These are phyloP conservation scores for Anguilla anguilla DNA, from an alignment of 2,797 vertebrate genomes.

Conservation along the genomic window DNA sequence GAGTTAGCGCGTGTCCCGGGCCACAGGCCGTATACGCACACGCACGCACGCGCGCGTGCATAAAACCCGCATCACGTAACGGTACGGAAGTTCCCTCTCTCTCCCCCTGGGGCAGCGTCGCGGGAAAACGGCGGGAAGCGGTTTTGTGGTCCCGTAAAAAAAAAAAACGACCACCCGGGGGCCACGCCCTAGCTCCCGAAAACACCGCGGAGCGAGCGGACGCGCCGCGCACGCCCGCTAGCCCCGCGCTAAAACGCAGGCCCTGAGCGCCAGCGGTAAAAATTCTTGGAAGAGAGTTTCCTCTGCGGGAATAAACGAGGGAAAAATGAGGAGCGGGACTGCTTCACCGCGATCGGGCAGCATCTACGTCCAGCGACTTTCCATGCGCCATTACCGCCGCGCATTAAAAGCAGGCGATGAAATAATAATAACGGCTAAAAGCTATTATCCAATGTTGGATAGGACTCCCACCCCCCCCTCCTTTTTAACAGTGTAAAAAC, in stretches of 20 bases:
- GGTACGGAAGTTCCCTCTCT: constrained; percentile 14
- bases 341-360: neutral
- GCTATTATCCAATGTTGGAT: neutral
- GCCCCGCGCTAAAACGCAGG: neutral
- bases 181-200: neutral
- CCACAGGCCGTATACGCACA: constrained; percentile 5
- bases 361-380: neutral
- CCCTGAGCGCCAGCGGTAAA: neutral
- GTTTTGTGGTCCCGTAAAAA: neutral
- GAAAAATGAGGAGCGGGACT: neutral
- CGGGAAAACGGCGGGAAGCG: neutral
- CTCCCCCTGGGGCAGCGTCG: neutral
- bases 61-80: constrained; percentile 27
- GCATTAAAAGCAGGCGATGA: neutral
- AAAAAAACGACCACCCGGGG: neutral
- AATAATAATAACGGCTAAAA: constrained; percentile 8
- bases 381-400: neutral
- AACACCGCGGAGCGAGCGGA: no score
- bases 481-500: neutral
- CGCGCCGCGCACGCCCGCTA: neutral
- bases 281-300: neutral
- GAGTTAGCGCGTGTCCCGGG: constrained; percentile 26
- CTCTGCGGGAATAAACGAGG: neutral
- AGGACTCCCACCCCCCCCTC: neutral
- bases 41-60: neutral